Evolutionary conservation across 2,113 vertebrate species (phyloP).

Genomic region (Hippocampus barbouri): DNA sequence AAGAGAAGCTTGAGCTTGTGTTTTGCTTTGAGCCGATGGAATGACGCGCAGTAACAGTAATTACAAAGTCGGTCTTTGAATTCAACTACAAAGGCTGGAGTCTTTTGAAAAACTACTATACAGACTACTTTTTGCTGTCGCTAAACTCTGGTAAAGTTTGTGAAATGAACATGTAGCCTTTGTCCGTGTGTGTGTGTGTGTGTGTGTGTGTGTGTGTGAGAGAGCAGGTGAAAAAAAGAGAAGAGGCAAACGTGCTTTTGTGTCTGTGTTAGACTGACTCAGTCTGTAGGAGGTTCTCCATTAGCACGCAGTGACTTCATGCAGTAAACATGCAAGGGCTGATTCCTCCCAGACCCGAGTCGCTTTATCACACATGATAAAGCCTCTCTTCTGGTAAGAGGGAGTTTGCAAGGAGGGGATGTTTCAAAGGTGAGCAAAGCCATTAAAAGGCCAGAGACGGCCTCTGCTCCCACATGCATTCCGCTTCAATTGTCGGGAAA

Average conservation of each 20-base stretch:
- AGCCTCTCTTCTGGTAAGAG: conserved; percentile 55
- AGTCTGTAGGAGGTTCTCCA: conserved; percentile 63
- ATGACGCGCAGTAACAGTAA: background rate
- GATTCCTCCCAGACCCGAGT: conserved; percentile 60
- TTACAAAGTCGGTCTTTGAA: background rate
- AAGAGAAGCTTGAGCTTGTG: background rate
- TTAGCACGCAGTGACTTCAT: conserved; percentile 67
- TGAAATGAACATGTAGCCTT: background rate
- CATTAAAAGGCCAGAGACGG: conserved; percentile 54
- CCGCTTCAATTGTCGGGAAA: conserved; percentile 71
- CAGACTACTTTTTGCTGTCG: background rate
- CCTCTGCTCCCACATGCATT: conserved; percentile 50
- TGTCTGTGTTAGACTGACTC: conserved; percentile 55
- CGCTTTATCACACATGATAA: conserved; percentile 72
- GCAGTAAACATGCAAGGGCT: conserved; percentile 65
- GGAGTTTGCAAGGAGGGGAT: conserved; percentile 1
- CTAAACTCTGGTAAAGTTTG: background rate
- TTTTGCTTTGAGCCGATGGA: background rate
- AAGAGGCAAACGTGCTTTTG: conserved; percentile 41
- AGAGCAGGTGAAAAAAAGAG: background rate
- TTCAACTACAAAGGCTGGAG: background rate
- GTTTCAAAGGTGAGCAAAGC: conserved; percentile 43
- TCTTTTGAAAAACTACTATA: background rate
- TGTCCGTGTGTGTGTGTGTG: background rate
- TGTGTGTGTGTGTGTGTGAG: conserved; percentile 2